Evolutionary conservation across 2,888 invertebrate species (phyloP), one percentile per base, ranked within the genome.

Genomic region (Tineola bisselliella): DNA sequence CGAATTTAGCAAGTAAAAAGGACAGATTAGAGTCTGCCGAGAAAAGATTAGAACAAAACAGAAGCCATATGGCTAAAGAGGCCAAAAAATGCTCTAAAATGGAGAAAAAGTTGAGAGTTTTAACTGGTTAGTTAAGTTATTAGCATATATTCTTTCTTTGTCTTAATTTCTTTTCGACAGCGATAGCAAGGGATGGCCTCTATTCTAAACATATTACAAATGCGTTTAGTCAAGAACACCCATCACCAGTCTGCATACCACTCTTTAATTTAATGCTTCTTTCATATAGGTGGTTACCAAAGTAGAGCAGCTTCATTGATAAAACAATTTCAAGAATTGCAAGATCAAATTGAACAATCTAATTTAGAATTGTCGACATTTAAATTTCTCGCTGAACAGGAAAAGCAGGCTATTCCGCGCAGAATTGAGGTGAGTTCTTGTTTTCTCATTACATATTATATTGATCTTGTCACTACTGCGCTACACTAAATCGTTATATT

Each of bases 41-140:
- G 73, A 96, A 97, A 71, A 88, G 94, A 64, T 81, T 99, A 38
- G 98, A 99, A 78, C 93, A 94, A 75, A 98, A 99, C 79, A 90
- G 98, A 65, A 91, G 91, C 63, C 98, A 98, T 79, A 99, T 99
- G 99, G 94, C 96, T 0, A 93, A 93, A 66, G 97, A 99, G 80
- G 98, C 99, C 0, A 99, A 98, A 80, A 91, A 93, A 62, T 98
- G 99, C 60, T 96, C 96, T 0, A 99, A 98, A 84, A 93, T 98
- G 89, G 99, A 99, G 79, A 99, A 98, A 80, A 99, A 98, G 82
- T 84, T 99, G 25, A 93, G 97, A 81, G 94, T 99, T 62, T 88
- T 99, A n/a, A 94, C 98, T 4, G 98, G 86, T 83, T 64, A 62
- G 56, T 33, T n/a, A n/a, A n/a, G 38, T 4, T 38, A 12, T 13